Evolutionary conservation across 2,113 vertebrate genomes (phyloP), one percentile per base, ranked within the genome.

Genomic region (Piprites chloris): DNA sequence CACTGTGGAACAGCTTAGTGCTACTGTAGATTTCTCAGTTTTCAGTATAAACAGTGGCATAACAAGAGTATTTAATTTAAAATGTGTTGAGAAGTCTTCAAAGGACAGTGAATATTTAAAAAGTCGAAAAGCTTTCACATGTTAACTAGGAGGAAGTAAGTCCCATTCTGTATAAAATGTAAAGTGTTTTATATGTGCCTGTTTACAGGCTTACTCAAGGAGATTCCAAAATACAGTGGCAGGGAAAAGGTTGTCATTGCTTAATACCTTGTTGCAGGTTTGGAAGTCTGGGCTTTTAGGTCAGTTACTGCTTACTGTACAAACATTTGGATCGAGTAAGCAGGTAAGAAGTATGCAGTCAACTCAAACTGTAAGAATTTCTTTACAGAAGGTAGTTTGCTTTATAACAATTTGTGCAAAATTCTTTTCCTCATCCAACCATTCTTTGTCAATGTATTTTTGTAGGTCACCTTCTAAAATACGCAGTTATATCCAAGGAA

Each of bases 181-280:
- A 11, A 32, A 12, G 14, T 41, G 14, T 32, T 76, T 63, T n/a
- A 3, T 42, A 19, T 50, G 21, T 56, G 30, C 1, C 0, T 59
- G 0, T 39, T 14, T 72, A 22, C 14, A 82, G n/a, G 21, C 22
- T 88, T 79, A 5, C 44, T 56, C 6, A 56, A 35, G 49, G 32
- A 83, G 41, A 30, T 88, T 79, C 16, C 56, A 67, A 59, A 87
- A 44, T 18, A 22, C 0, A 50, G 7, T 22, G 21, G 11, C 44
- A 75, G 17, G n/a, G n/a, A 65, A 72, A n/a, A 26, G 4, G 5
- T 26, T 21, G 6, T 44, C 28, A 65, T n/a, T 65, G 24, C 27
- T 83, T 44, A 69, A 66, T 41, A 44, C 19, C 6, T 56, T 68
- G 26, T 37, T 58, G 32, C 30, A 37, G 16, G 7, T 84, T 69